Conservation (phyloP, 2,888 invertebrate genomes). For the Latrodectus hesperus region DNA sequence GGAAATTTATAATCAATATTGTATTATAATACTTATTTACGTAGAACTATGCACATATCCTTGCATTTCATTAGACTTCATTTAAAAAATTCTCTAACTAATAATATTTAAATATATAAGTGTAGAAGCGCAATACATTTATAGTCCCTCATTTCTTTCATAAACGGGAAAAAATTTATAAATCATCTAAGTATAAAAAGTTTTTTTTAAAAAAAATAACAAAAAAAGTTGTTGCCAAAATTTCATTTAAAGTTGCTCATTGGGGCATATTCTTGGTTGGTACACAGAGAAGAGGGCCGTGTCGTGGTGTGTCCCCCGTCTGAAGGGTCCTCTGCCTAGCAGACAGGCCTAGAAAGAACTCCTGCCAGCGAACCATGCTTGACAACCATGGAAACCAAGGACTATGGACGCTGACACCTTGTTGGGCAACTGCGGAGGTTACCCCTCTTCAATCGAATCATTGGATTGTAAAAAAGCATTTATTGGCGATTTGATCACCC, state of each 20-base stretch:
- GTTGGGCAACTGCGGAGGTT: constrained; percentile 66
- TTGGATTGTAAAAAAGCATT: constrained; percentile 45
- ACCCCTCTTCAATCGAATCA: constrained; percentile 29
- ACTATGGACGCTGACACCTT: constrained; percentile 66
- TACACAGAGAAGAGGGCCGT: constrained; percentile 48
- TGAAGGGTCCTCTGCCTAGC: constrained; percentile 36
- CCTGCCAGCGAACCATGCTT: constrained; percentile 64
- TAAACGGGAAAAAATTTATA: no score
- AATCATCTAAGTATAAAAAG: neutral
- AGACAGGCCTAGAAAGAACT: constrained; percentile 50
- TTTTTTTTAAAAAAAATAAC: neutral
- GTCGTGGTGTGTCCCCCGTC: constrained; percentile 58
- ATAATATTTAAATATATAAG: no score
- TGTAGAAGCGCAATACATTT: no score
- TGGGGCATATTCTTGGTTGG: constrained; percentile 36
- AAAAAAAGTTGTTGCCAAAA: constrained; percentile 17
- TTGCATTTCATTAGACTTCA: no score
- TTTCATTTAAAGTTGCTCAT: constrained; percentile 41
- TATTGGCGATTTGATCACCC: constrained; percentile 59
- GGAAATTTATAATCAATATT: no score
- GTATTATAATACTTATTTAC: no score
- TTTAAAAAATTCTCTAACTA: no score
- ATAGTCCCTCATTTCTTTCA: no score
- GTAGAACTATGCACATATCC: no score
- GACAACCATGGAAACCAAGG: constrained; percentile 60